Evolutionary conservation across 2,888 invertebrate species (phyloP).

Genomic region (Gerosis bhagava): DNA sequence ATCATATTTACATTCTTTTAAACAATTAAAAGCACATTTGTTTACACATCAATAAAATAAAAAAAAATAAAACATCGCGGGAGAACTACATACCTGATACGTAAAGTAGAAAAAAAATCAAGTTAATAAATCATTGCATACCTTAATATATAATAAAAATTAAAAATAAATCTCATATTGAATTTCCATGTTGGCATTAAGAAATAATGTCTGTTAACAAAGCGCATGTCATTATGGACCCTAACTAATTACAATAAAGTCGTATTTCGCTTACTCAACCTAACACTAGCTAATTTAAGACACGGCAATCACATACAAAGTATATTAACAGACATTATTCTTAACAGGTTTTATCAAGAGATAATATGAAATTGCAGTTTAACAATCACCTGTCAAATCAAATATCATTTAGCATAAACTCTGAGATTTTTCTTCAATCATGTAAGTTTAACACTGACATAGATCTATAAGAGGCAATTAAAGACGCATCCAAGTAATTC

Average conservation of each 20-base stretch:
- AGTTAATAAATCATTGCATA: constrained; percentile 55
- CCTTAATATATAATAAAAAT: constrained; percentile 41
- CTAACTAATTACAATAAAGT: constrained; percentile 24
- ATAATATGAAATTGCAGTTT: constrained; percentile 19
- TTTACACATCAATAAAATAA: constrained; percentile 67
- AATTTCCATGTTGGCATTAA: constrained; percentile 21
- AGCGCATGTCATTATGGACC: constrained; percentile 21
- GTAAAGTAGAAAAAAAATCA: constrained; percentile 57
- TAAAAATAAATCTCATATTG: constrained; percentile 41
- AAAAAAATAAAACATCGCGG: constrained; percentile 51
- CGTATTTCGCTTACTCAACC: constrained; percentile 22
- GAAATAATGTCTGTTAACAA: constrained; percentile 13
- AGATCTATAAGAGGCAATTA: no score
- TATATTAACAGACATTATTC: constrained; percentile 22
- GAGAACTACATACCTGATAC: constrained; percentile 57
- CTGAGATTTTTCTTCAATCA: no score
- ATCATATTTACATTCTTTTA: constrained; percentile 82
- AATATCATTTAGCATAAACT: no score
- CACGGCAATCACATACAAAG: constrained; percentile 21
- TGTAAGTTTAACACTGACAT: no score
- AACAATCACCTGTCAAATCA: no score
- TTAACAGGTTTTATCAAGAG: neutral
- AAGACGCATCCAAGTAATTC: no score
- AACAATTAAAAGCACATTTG: constrained; percentile 79
- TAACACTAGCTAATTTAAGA: constrained; percentile 24